Evolutionary conservation across 2,113 vertebrate genomes (phyloP).

Genomic region (Channa maculata): DNA sequence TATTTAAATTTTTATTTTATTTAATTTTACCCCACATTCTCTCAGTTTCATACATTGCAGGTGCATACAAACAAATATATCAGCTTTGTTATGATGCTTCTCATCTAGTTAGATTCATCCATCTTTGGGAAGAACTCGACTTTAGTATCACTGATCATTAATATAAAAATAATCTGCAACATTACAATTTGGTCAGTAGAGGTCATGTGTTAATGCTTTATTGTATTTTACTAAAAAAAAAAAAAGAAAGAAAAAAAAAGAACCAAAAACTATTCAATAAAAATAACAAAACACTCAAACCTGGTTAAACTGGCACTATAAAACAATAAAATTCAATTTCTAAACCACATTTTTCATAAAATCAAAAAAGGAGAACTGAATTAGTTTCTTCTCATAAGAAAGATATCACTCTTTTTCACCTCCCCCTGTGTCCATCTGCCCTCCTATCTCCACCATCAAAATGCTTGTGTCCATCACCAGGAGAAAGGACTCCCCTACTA

Average conservation of each 20-base stretch:
- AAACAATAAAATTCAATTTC: not conserved
- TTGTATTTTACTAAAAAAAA: not conserved
- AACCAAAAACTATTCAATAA: too few relatives aligned
- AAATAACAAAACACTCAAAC: not conserved
- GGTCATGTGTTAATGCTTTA: not conserved
- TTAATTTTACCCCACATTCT: too few relatives aligned
- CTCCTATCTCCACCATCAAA: constrained; percentile 67
- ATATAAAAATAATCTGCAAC: not conserved
- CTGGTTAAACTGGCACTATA: not conserved
- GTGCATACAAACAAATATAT: not conserved
- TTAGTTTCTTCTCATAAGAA: constrained; percentile 14
- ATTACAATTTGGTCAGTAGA: not conserved
- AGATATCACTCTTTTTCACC: constrained; percentile 59
- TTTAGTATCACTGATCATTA: too few relatives aligned
- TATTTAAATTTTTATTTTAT: too few relatives aligned
- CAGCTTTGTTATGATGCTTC: not conserved
- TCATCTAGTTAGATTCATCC: too few relatives aligned
- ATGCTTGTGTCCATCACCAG: constrained; percentile 76
- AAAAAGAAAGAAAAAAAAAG: not conserved
- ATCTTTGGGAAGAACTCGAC: too few relatives aligned
- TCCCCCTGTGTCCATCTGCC: constrained; percentile 60
- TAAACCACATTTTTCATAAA: not conserved
- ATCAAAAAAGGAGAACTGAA: not conserved
- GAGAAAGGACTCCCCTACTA: constrained; percentile 75
- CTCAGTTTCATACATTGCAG: too few relatives aligned